phyloP scores from a whole-genome alignment of 2,888 invertebrate species.

The Pomacea canaliculata region DNA sequence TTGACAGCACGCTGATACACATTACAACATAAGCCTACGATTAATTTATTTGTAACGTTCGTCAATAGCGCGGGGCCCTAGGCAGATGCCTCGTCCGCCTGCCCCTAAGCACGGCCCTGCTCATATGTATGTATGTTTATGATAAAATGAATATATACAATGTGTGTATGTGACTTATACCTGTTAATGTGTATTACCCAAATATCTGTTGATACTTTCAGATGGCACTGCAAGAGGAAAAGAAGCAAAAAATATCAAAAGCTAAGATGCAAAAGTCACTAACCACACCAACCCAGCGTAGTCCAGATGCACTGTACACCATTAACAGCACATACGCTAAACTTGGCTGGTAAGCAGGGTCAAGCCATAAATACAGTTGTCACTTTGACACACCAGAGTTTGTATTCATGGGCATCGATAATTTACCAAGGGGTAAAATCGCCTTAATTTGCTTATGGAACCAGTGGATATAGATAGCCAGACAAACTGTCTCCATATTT shows the following conservation, averaged over 20 bases:
- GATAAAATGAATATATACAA: background rate
- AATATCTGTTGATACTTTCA: background rate
- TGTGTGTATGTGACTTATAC: background rate
- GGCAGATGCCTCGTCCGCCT: no score
- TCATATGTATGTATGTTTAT: slow-evolving; percentile 1
- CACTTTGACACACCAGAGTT: no score
- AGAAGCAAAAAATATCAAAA: slow-evolving; percentile 9
- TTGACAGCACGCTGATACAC: no score
- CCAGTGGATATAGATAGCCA: no score
- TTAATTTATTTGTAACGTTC: no score
- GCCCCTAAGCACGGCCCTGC: no score
- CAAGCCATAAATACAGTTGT: background rate
- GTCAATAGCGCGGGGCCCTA: no score
- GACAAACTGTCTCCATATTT: no score
- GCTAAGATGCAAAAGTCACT: slow-evolving; percentile 7
- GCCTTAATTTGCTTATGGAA: no score
- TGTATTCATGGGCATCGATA: no score
- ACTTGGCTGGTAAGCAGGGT: slow-evolving; percentile 47
- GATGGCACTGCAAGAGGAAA: slow-evolving; percentile 11
- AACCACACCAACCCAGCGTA: slow-evolving; percentile 10
- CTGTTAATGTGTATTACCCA: background rate
- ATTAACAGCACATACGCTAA: slow-evolving; percentile 46
- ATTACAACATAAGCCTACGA: no score
- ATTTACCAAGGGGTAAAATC: no score
- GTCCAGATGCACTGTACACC: slow-evolving; percentile 37